A percentile compares a stretch with the other conserved stretches of the same genome.
phyloP scores from a whole-genome alignment of 2,888 invertebrate species.

The Phlogophora meticulosa region DNA sequence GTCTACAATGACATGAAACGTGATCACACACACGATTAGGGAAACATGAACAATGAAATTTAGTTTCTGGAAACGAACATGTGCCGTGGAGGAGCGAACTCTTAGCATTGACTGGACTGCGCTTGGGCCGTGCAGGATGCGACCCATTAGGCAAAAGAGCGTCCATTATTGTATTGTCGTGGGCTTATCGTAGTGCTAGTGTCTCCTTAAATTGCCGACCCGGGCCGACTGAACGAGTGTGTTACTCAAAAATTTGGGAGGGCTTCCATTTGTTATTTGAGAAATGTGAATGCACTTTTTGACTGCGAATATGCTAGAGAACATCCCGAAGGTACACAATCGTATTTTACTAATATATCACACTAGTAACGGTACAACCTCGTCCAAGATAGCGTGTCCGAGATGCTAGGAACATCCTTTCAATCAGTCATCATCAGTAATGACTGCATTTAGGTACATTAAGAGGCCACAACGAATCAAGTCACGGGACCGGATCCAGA shows the following conservation, averaged over 20 bases:
- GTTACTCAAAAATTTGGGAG: constrained; percentile 68
- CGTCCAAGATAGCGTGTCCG: not conserved
- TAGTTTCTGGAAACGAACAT: constrained; percentile 65
- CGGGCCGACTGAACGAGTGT: constrained; percentile 76
- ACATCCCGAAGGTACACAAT: not conserved
- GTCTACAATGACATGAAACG: constrained; percentile 75
- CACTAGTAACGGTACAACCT: not conserved
- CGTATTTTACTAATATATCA: not conserved
- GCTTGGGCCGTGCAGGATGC: constrained; percentile 86
- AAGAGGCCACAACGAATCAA: constrained; percentile 73
- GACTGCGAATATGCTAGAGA: not conserved
- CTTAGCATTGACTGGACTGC: constrained; percentile 88
- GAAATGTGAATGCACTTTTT: constrained; percentile 16
- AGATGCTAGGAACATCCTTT: constrained; percentile 20
- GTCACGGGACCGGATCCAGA: constrained; percentile 87
- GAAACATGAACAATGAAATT: constrained; percentile 68
- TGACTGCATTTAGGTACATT: constrained; percentile 65
- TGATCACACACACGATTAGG: constrained; percentile 71
- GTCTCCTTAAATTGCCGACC: constrained; percentile 82
- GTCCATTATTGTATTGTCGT: constrained; percentile 90
- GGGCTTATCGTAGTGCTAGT: constrained; percentile 87
- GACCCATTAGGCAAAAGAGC: constrained; percentile 88
- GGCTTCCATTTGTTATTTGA: constrained; percentile 25
- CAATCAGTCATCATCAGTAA: constrained; percentile 56
- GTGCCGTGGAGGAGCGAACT: constrained; percentile 78